Conservation (phyloP, 2,797 vertebrate species). For the Lepilemur septentrionalis region DNA sequence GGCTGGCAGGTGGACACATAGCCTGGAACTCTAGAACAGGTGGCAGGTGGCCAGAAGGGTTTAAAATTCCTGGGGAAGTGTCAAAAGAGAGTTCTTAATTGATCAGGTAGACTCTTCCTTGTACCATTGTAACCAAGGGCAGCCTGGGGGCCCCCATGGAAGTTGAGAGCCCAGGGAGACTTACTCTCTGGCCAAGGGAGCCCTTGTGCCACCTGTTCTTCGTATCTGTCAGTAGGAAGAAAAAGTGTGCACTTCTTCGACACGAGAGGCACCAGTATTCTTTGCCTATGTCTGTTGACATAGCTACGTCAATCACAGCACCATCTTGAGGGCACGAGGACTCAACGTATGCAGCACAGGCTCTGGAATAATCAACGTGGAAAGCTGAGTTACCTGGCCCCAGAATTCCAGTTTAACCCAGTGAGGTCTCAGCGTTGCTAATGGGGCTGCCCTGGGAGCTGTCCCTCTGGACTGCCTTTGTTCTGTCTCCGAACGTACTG, state of each 20-base stretch:
- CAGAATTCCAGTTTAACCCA: background rate
- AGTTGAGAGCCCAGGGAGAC: background rate
- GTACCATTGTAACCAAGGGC: accelerated
- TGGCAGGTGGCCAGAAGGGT: background rate
- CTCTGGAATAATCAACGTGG: background rate
- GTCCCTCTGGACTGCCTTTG: background rate
- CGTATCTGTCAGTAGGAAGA: too few relatives aligned
- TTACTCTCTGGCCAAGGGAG: background rate
- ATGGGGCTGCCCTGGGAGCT: accelerated
- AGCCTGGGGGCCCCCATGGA: background rate
- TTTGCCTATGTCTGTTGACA: background rate
- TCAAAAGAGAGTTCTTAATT: background rate
- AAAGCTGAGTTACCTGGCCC: background rate
- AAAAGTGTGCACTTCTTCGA: background rate
- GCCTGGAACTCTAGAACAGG: background rate
- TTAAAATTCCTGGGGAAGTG: background rate
- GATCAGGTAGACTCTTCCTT: background rate
- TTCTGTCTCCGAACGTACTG: background rate
- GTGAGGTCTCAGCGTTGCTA: background rate
- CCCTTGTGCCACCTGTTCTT: accelerated
- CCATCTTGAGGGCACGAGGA: background rate
- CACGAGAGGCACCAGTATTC: background rate
- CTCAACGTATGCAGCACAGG: background rate
- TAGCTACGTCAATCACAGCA: accelerated
- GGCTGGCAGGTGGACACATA: background rate